Conservation (phyloP, 64 coral and sea anemone genomes). For the Astreopora myriophthalma region DNA sequence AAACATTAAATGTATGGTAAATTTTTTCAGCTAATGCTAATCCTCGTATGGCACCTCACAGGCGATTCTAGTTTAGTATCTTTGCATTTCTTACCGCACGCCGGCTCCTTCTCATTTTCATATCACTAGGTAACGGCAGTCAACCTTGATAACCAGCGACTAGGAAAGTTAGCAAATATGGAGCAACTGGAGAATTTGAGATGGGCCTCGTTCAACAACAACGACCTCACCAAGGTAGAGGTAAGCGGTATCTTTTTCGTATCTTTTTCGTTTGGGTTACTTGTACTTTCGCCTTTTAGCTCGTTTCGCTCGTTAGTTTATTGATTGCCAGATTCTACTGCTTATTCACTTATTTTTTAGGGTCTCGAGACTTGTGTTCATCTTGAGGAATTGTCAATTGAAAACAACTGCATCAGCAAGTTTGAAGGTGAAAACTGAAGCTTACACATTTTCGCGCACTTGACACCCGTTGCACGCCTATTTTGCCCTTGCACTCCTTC, state of each 20-base stretch:
- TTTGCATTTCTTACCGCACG: no score
- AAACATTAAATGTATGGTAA: no score
- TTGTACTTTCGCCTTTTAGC: no score
- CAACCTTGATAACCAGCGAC: conserved; percentile 83
- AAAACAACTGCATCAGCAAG: conserved; percentile 95
- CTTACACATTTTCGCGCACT: neutral
- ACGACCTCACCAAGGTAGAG: conserved; percentile 96
- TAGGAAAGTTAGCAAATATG: conserved; percentile 93
- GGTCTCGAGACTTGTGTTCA: conserved; percentile 85
- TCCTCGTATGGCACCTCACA: no score
- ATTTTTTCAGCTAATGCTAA: no score
- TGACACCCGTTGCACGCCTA: neutral
- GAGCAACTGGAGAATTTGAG: conserved; percentile 87
- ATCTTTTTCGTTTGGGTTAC: neutral
- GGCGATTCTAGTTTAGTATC: no score
- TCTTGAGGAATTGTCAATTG: conserved; percentile 87
- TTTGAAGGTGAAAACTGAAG: conserved; percentile 78
- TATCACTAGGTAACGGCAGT: conserved; percentile 86
- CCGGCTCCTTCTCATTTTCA: no score
- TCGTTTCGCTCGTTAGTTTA: neutral
- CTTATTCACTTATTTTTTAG: conserved; percentile 17
- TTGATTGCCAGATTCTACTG: neutral
- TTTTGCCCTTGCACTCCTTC: neutral
- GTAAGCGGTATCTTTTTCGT: neutral
- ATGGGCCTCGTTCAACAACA: conserved; percentile 95